phyloP scores from a whole-genome alignment of 2,888 invertebrate genomes.

The Oxytorus armatus region DNA sequence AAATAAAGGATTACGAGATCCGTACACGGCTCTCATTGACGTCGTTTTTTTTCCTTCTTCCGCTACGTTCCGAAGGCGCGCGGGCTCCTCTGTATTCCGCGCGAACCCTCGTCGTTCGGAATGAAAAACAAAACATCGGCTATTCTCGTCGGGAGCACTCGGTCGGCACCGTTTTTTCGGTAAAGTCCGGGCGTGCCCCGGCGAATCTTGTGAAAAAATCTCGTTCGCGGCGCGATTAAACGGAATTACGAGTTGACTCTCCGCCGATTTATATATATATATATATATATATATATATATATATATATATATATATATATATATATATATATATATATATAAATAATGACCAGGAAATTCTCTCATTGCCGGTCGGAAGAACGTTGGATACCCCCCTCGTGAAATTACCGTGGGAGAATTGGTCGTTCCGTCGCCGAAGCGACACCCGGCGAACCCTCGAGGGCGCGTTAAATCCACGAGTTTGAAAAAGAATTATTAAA shows the following conservation, averaged over 20 bases:
- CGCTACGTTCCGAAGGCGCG: conserved; percentile 36
- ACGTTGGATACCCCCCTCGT: conserved; percentile 48
- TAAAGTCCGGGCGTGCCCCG: conserved; percentile 38
- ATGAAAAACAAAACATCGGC: conserved; percentile 71
- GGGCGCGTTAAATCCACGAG: not conserved
- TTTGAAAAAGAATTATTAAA: not conserved
- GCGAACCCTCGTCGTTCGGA: conserved; percentile 20
- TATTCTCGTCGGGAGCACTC: conserved; percentile 69
- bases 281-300: not conserved
- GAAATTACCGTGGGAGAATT: conserved; percentile 61
- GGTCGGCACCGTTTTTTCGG: conserved; percentile 31
- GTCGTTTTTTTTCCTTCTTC: conserved; percentile 29
- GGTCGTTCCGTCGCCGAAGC: not conserved
- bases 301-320: not conserved
- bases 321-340: not conserved
- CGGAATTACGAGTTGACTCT: conserved; percentile 56
- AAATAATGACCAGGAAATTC: conserved; percentile 52
- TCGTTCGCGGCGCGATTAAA: conserved; percentile 62
- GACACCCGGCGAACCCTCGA: not conserved
- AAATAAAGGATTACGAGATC: conserved; percentile 56
- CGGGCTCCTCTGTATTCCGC: conserved; percentile 3
- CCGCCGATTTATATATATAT: not conserved
- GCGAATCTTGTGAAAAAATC: conserved; percentile 50
- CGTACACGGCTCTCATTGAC: conserved; percentile 37
- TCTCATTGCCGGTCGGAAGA: conserved; percentile 49